A percentile compares a stretch with the other conserved stretches of the same genome.
Evolutionary conservation across 2,113 vertebrate species (phyloP).

Genomic region (Channa argus): DNA sequence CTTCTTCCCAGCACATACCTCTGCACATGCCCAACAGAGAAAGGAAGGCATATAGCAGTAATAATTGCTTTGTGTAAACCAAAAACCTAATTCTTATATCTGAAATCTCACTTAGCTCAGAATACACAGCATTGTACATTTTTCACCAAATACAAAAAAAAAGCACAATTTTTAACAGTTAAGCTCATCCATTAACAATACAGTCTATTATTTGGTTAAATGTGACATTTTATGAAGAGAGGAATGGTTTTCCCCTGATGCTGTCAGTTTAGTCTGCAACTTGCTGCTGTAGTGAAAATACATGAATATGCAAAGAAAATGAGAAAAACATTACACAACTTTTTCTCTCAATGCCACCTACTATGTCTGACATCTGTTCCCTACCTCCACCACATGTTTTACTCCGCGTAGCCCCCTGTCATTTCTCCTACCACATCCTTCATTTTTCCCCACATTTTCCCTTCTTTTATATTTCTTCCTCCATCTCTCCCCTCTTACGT

Average conservation of each 20-base stretch:
- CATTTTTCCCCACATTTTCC: conserved; percentile 29
- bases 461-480: conserved; percentile 16
- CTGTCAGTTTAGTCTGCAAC: not conserved
- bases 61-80: conserved; percentile 63
- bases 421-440: conserved; percentile 30
- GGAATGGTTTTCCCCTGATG: not conserved
- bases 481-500: conserved; percentile 32
- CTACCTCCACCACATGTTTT: conserved; percentile 39
- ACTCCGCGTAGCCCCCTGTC: conserved; percentile 37
- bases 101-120: conserved; percentile 10
- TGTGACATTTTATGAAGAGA: conserved; percentile 24
- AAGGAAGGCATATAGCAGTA: conserved; percentile 43
- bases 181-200: not conserved
- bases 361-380: conserved; percentile 61
- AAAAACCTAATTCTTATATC: conserved; percentile 40
- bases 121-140: not conserved
- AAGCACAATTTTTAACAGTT: not conserved
- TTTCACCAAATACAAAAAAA: not conserved
- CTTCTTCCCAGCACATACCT: conserved; percentile 63
- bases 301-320: conserved; percentile 42
- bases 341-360: conserved; percentile 56
- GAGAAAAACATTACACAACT: conserved; percentile 36
- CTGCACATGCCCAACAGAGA: conserved; percentile 48
- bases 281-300: conserved; percentile 19
- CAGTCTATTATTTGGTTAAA: not conserved